Evolutionary conservation across 2,797 vertebrate genomes (phyloP), one percentile per base, ranked within the genome.

Genomic region (Parotocinclus haroldoi): DNA sequence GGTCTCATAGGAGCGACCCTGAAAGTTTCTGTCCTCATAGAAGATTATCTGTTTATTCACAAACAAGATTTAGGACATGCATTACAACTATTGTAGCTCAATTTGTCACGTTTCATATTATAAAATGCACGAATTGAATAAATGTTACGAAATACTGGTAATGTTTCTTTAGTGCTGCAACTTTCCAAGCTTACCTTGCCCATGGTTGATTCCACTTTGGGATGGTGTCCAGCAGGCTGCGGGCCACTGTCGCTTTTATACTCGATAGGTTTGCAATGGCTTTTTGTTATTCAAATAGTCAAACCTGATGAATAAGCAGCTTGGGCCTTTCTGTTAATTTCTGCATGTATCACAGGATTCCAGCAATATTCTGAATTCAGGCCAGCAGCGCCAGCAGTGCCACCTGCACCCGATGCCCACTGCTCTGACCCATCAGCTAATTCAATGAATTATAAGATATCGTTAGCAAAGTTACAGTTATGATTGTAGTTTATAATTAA

Each of bases 1-100:
- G 80, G 81, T 81, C 66, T 87, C 86, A 18, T 85, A 85, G 63
- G 83, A 81, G 0, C 79, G 83, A 13, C 85, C 86, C 83, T 86
- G 84, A 79, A 87, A 86, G 85, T 84, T 87, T 77, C 56, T 86
- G 11, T 87, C 87, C 83, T 88, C 85, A 4, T 76, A 88, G 70
- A 89, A 87, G 68, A 80, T 80, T 6, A 88, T 85, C 84, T 87
- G 77, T 12, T 53, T 16, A 8, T 50, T 14, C 16, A 60, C 7
- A 55, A 46, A 10, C 1, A 4, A 54, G 11, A 18, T 49, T 18
- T 11, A 13, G 39, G 4, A n/a, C n/a, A n/a, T 50, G 7, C 14
- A 16, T 50, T 50, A 27, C 2, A 27, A 2, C 27, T 27, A 2
- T 27, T 27, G 27, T 27, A 27, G 5, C 5, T 5, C 27, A n/a